Evolutionary conservation across 2,113 vertebrate genomes (phyloP), one percentile per base, ranked within the genome.

Genomic region (Odocoileus hemionus): DNA sequence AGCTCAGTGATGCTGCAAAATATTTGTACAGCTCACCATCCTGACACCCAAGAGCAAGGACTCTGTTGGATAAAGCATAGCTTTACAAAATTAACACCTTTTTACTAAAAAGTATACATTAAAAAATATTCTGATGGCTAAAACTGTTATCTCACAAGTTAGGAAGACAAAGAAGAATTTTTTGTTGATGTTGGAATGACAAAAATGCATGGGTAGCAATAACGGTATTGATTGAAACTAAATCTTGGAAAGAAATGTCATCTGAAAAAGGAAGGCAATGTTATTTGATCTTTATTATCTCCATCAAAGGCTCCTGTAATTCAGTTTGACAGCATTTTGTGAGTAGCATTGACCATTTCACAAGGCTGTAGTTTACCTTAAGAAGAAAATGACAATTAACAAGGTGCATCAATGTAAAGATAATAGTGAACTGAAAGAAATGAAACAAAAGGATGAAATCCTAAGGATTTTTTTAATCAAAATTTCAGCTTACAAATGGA

Each of bases 261-360:
- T 30, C 94, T 95, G 92, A 80, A 58, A 88, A 93, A 95, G 52
- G 33, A 86, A 92, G 50, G 11, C 80, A 39, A 52, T 88, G 54
- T 1, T 79, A 54, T 87, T 96, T 97, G 89, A 86, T 93, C 80
- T 97, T 95, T 52, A 84, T 10, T 30, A 28, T 28, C 0, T 67
- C 16, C 15, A 45, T 96, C 86, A 95, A 98, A 89, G 28, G 43
- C 47, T 93, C 67, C 58, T 88, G 0, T 1, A 11, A 64, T 96
- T 98, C 91, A 91, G 67, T 94, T 74, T 87, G 74, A 94, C 91
- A 93, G 89, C 54, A 39, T 93, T 96, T 95, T 94, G 70, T 83
- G 76, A 94, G 30, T 39, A 60, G 36, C 43, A 47, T 14, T 33
- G 57, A 67, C 45, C 50, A 30, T 36, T 96, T 93, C 67, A 95